These are phyloP conservation scores for Brachionus rubens DNA, from an alignment of 1,140 invertebrate genomes.

Conservation along the genomic window DNA sequence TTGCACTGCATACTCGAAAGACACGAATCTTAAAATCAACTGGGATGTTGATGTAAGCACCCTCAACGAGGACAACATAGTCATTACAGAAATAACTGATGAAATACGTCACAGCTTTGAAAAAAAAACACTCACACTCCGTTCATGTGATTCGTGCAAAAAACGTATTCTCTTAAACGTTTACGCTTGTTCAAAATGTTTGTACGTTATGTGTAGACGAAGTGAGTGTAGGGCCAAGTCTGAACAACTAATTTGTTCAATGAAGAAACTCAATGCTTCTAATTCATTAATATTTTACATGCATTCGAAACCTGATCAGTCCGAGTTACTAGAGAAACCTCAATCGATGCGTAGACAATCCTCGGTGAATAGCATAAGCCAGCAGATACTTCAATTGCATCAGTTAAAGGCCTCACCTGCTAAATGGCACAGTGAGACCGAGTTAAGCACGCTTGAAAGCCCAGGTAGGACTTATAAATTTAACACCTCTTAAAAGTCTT, in stretches of 20 bases:
- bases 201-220: slow-evolving; percentile 30
- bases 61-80: slow-evolving; percentile 6
- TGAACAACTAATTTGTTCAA: slow-evolving; percentile 8
- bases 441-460: slow-evolving; percentile 14
- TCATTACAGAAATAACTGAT: slow-evolving; percentile 1
- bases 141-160: slow-evolving; percentile 45
- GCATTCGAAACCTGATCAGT: slow-evolving; percentile 21
- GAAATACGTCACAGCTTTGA: slow-evolving; percentile 41
- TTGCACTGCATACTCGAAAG: slow-evolving; percentile 34
- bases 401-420: slow-evolving; percentile 39
- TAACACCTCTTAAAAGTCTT: slow-evolving; percentile 1
- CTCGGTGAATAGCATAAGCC: background rate
- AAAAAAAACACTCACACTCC: slow-evolving; percentile 35
- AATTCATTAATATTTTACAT: background rate
- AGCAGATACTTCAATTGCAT: slow-evolving; percentile 40
- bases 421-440: slow-evolving; percentile 36
- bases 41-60: slow-evolving; percentile 15
- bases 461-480: too few relatives aligned
- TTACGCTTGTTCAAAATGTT: slow-evolving; percentile 28
- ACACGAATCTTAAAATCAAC: background rate
- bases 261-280: background rate
- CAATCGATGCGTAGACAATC: background rate
- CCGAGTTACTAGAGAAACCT: background rate
- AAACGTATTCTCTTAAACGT: slow-evolving; percentile 23
- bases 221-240: slow-evolving; percentile 19